These are phyloP conservation scores for Teleiodes luculella DNA, from an alignment of 2,888 invertebrate genomes.

Conservation along the genomic window DNA sequence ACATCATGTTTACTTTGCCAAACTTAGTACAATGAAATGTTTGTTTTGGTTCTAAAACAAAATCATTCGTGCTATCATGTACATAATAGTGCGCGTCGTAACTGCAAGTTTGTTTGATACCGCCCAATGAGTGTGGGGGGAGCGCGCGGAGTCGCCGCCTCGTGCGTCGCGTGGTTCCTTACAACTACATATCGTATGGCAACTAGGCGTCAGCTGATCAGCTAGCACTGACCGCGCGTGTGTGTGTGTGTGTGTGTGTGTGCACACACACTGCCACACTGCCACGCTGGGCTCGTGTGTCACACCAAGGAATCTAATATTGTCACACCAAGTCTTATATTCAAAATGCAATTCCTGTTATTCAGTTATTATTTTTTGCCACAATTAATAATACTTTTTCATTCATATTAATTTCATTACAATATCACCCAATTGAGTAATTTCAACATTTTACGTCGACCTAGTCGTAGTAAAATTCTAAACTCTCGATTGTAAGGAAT, in stretches of 20 bases:
- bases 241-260: neutral
- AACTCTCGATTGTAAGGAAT: conserved; percentile 72
- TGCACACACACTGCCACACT: too few species aligned
- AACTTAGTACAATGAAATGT: too few species aligned
- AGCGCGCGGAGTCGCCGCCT: conserved; percentile 15
- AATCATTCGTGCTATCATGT: too few species aligned
- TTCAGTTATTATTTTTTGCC: conserved; percentile 52
- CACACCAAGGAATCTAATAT: conserved; percentile 34
- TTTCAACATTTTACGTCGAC: conserved; percentile 51
- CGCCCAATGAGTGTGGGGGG: too few species aligned
- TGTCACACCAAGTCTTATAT: conserved; percentile 59
- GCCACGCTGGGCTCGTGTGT: neutral
- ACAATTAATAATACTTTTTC: conserved; percentile 63
- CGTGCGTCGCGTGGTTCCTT: conserved; percentile 48
- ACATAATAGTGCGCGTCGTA: too few species aligned
- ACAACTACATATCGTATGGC: conserved; percentile 74
- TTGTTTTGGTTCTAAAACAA: too few species aligned
- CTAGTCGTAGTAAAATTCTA: conserved; percentile 48
- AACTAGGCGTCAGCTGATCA: conserved; percentile 75
- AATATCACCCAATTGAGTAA: conserved; percentile 73
- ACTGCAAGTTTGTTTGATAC: too few species aligned
- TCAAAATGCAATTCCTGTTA: conserved; percentile 56
- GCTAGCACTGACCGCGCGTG: conserved; percentile 51
- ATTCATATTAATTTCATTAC: conserved; percentile 47
- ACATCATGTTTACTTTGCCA: too few species aligned